Conservation (phyloP, 2,797 vertebrate species). For the Botia kubotai region DNA sequence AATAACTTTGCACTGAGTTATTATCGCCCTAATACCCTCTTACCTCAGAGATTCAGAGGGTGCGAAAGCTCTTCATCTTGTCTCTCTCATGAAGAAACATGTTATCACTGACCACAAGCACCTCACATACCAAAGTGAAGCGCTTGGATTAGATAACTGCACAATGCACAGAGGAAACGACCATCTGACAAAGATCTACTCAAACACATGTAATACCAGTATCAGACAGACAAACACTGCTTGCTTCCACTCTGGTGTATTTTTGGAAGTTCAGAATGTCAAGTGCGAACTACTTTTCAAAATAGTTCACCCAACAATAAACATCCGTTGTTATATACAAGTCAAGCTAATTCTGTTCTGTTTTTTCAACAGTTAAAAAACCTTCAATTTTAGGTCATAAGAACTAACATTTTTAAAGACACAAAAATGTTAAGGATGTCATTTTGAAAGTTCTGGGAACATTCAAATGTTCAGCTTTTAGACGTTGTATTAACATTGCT, state of each 20-base stretch:
- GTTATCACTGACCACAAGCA: constrained; percentile 46
- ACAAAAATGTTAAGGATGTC: too few relatives aligned
- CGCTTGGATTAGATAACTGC: constrained; percentile 59
- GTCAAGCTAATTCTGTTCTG: too few relatives aligned
- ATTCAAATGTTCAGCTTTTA: too few relatives aligned
- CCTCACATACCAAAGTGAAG: constrained; percentile 51
- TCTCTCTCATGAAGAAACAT: constrained; percentile 36
- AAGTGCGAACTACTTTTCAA: constrained; percentile 11
- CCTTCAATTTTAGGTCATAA: too few relatives aligned
- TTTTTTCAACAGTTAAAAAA: too few relatives aligned
- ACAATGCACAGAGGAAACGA: constrained; percentile 49
- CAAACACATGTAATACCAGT: constrained; percentile 52
- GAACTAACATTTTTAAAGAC: background rate
- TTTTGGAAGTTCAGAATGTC: constrained; percentile 32
- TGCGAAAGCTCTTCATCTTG: constrained; percentile 25
- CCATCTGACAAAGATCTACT: constrained; percentile 19
- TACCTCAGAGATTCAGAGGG: constrained; percentile 30
- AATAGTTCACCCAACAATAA: background rate
- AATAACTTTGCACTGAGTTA: background rate
- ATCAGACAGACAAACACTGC: constrained; percentile 57
- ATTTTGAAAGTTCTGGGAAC: too few relatives aligned
- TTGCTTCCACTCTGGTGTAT: background rate
- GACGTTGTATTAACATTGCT: too few relatives aligned
- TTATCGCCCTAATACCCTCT: constrained; percentile 25
- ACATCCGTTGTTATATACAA: too few relatives aligned